phyloP scores from a whole-genome alignment of 2,113 vertebrate genomes.

The Irena cyanogastra region DNA sequence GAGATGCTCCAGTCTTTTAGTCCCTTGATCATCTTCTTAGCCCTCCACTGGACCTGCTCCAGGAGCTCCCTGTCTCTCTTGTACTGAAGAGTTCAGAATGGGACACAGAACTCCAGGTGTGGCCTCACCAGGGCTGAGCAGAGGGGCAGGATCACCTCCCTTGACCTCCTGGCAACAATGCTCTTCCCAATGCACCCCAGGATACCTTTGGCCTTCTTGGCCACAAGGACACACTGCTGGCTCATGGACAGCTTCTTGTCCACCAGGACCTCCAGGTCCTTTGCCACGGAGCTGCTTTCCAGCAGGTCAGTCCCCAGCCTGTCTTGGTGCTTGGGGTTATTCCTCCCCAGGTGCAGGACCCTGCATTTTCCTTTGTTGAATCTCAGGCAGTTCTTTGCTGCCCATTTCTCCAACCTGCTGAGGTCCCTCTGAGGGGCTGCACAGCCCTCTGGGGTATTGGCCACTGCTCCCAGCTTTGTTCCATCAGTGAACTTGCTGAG shows the following conservation, averaged over 20 bases:
- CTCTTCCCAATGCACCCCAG: background rate
- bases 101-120: background rate
- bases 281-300: background rate
- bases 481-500: background rate
- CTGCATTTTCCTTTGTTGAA: background rate
- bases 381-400: background rate
- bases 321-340: background rate
- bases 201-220: background rate
- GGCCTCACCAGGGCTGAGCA: background rate
- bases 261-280: background rate
- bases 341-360: background rate
- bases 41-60: background rate
- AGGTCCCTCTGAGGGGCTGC: background rate
- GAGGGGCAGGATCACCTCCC: background rate
- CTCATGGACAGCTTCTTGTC: background rate
- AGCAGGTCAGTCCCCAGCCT: background rate
- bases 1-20: background rate
- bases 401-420: background rate
- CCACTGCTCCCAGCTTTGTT: background rate
- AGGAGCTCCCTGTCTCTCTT: background rate
- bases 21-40: background rate
- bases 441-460: accelerated
- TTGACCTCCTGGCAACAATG: background rate
- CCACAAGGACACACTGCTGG: background rate
- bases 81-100: background rate